Evolutionary conservation across 2,797 vertebrate genomes (phyloP).

Genomic region (Rhinella marina): DNA sequence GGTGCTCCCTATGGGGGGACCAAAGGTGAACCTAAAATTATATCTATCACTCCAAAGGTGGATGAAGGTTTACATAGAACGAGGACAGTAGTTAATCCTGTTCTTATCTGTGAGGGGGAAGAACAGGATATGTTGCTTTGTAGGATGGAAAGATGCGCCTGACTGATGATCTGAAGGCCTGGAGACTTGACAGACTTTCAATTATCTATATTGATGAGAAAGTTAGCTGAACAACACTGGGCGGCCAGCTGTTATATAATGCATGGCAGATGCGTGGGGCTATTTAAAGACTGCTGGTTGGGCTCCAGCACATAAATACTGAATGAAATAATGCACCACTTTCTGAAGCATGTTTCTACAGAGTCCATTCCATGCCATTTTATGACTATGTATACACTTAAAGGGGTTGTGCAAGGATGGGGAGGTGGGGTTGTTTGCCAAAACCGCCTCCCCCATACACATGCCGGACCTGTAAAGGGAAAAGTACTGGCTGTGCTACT

Average conservation of each 20-base stretch:
- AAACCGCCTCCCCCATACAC: too few species aligned
- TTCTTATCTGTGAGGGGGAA: conserved; percentile 20
- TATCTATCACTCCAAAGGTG: neutral
- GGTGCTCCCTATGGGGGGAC: neutral
- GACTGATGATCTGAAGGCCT: conserved; percentile 34
- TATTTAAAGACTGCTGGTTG: conserved; percentile 53
- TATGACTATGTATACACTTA: neutral
- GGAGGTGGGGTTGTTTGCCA: too few species aligned
- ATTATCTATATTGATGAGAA: conserved; percentile 54
- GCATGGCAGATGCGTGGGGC: conserved; percentile 33
- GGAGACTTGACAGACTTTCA: conserved; percentile 46
- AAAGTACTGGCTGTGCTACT: too few species aligned
- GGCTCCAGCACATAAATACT: conserved; percentile 41
- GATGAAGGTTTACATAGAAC: conserved; percentile 2
- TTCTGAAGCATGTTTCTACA: neutral
- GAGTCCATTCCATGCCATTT: too few species aligned
- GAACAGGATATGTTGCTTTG: neutral
- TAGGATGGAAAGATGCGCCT: conserved; percentile 26
- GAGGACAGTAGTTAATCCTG: conserved; percentile 7
- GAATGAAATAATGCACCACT: conserved; percentile 28
- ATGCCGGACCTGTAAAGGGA: too few species aligned
- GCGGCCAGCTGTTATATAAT: conserved; percentile 53
- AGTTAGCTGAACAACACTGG: conserved; percentile 50
- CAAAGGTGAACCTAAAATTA: neutral
- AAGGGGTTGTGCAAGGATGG: too few species aligned